A percentile compares a stretch with the other conserved stretches of the same genome.
Conservation (phyloP, 2,888 invertebrate species). For the Zeuzera pyrina region DNA sequence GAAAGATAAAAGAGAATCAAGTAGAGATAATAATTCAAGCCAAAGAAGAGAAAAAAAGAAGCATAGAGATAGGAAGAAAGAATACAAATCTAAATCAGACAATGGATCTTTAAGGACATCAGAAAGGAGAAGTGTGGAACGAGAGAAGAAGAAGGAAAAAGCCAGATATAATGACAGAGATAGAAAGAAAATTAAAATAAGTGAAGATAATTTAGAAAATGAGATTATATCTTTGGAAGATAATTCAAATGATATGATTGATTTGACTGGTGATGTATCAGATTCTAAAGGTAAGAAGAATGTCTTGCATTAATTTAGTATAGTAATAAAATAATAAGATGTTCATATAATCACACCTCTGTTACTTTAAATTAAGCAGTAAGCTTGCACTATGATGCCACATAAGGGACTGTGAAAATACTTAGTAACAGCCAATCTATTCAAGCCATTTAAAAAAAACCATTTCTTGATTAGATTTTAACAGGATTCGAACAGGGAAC, state of each 20-base stretch:
- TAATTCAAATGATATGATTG: conserved; percentile 70
- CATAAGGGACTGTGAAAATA: too few relatives aligned
- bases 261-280: conserved; percentile 69
- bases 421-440: too few relatives aligned
- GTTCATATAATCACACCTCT: too few relatives aligned
- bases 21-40: too few relatives aligned
- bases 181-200: conserved; percentile 26
- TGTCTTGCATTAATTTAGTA: neutral
- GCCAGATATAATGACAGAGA: conserved; percentile 21
- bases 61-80: conserved; percentile 21
- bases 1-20: conserved; percentile 13
- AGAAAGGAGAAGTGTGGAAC: conserved; percentile 25
- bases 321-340: too few relatives aligned
- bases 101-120: conserved; percentile 22
- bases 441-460: too few relatives aligned
- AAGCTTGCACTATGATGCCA: too few relatives aligned
- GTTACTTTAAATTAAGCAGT: too few relatives aligned
- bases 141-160: conserved; percentile 28
- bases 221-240: conserved; percentile 62
- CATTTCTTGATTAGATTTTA: too few relatives aligned
- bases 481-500: too few relatives aligned
- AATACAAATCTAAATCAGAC: conserved; percentile 37
- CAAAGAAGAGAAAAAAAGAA: conserved; percentile 17
- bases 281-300: conserved; percentile 56
- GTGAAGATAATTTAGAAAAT: conserved; percentile 36